Conservation (phyloP, 2,797 vertebrate species). For the Oceanodroma leucorhoa region DNA sequence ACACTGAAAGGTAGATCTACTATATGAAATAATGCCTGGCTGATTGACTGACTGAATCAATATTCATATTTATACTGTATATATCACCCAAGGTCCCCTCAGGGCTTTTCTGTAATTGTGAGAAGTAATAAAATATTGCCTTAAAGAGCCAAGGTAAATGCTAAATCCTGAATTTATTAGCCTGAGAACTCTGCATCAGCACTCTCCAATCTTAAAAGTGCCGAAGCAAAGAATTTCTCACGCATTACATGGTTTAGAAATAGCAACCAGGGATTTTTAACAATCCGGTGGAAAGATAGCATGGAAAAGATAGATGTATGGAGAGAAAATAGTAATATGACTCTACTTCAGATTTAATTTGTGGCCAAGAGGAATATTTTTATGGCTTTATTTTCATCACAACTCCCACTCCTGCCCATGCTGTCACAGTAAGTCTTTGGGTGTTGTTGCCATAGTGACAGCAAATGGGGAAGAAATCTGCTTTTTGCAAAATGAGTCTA, state of each 20-base stretch:
- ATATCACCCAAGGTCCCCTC: neutral
- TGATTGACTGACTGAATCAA: neutral
- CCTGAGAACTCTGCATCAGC: neutral
- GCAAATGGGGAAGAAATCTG: neutral
- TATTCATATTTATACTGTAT: neutral
- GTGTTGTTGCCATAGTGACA: neutral
- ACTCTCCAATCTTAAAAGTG: neutral
- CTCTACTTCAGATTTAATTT: neutral
- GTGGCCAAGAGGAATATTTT: neutral
- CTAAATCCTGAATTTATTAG: conserved; percentile 23
- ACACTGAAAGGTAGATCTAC: neutral
- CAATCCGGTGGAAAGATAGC: neutral
- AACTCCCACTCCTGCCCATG: neutral
- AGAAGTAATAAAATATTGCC: conserved; percentile 13
- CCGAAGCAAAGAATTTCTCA: neutral
- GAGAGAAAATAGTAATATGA: neutral
- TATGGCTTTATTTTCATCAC: neutral
- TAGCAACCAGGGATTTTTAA: neutral
- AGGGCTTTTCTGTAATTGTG: neutral
- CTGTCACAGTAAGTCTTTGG: neutral
- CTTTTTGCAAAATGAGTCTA: neutral
- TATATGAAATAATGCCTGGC: neutral
- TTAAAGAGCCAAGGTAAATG: conserved; percentile 16
- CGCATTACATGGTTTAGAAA: neutral
- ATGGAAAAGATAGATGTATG: neutral